Base-by-base conservation (phyloP, 2,888 invertebrate genomes). In the Amblyjoppa fuscipennis region DNA sequence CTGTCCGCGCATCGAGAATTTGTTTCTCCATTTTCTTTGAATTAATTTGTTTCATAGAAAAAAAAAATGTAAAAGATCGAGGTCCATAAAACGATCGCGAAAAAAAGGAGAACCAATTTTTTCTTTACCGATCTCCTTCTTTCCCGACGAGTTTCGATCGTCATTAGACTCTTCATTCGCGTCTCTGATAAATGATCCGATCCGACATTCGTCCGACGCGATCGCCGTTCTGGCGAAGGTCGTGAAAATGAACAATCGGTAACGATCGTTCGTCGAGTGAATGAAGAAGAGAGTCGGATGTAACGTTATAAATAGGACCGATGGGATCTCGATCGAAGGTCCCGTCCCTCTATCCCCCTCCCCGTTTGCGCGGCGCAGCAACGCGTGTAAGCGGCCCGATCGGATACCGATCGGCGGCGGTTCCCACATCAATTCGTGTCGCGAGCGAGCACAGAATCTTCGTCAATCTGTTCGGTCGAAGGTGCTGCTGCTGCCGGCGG, bases 381-480 rank as follows among this genome's bases (percentile, higher is more conserved):
- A 49, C 49, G 66, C 34, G 51, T 51, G 66, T 76, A 51, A 34
- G n/a, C 51, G 64, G 53, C 49, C 49, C 70, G 76, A 80, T 83
- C 83, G 73, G 66, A 68, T 66, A 41, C 76, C 79, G 73, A 85
- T 53, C 76, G 70, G 25, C 41, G 41, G 59, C 68, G 87, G 88
- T 90, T 90, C 90, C 87, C 91, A 90, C 91, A 89, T 91, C 88
- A 91, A 91, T 90, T 88, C 87, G 86, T 79, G 83, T 76, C 87
- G 49, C 70, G n/a, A 71, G 71, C 41, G 70, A 64, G 76, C 71
- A 56, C 69, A 66, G 79, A 84, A 86, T 85, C 86, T 88, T 81
- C 87, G 89, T 90, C 89, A 87, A 88, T 90, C 88, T 86, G 87
- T 73, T 69, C 41, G 51, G 69, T 61, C 38, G 28, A 70, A 74